A percentile compares a stretch with the other conserved stretches of the same genome.
Evolutionary conservation across 2,888 invertebrate genomes (phyloP).

Genomic region (Lasioglossum vierecki): DNA sequence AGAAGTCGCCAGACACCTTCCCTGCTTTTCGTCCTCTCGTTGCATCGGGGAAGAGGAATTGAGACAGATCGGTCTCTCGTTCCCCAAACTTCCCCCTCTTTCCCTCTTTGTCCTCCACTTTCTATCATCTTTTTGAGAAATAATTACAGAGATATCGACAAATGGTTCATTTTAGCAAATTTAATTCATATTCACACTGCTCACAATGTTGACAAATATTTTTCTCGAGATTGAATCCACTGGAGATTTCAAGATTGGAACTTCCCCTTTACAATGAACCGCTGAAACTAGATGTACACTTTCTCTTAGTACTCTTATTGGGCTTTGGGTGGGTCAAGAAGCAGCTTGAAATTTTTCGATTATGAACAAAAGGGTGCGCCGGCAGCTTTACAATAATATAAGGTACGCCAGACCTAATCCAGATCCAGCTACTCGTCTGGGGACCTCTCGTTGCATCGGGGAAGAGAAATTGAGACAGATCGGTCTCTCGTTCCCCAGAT

Average conservation of each 20-base stretch:
- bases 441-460: not conserved
- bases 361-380: not conserved
- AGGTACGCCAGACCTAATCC: conserved; percentile 5
- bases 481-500: conserved; percentile 9
- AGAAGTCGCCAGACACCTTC: conserved; percentile 3
- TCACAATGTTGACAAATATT: too few species aligned
- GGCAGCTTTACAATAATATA: not conserved
- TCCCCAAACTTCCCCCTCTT: not conserved
- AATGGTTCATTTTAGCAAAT: not conserved
- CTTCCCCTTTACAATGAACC: not conserved
- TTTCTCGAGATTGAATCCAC: too few species aligned
- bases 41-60: conserved; percentile 28
- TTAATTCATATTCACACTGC: not conserved
- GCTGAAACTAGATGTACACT: not conserved
- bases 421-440: not conserved
- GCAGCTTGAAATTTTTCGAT: not conserved
- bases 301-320: not conserved
- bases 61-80: conserved; percentile 43
- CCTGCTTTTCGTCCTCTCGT: not conserved
- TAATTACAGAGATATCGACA: not conserved
- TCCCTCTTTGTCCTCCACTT: not conserved
- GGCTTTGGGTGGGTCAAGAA: not conserved
- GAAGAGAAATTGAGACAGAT: conserved; percentile 49
- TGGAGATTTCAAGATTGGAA: too few species aligned
- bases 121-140: not conserved